Base-by-base conservation (phyloP, 2,797 vertebrate species). In the Alca torda region DNA sequence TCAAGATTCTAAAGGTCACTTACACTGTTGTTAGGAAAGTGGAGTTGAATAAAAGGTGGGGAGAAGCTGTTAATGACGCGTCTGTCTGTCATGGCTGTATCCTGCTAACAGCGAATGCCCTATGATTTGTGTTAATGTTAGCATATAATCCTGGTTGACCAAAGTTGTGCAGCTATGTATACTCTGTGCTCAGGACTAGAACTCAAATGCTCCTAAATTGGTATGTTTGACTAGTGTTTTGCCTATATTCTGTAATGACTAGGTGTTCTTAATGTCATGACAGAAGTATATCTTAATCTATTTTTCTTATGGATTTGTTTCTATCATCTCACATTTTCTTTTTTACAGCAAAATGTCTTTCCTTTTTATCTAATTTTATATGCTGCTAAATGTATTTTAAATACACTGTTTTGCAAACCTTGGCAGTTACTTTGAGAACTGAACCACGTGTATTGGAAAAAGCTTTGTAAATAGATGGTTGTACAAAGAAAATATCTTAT, bases 381-480 rank as follows among this genome's bases (percentile, higher is more conserved):
- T 98, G 98, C 98, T 98, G 98, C 98, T 98, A 98, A 97, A 96
- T 97, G 96, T 97, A 96, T 98, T 98, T 98, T 98, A 97, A 97
- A 98, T 97, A 98, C 74, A 96, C 87, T 94, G 95, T 98, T 97
- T 95, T 96, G 96, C 94, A 95, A 93, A 97, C 95, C 86, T 98
- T 96, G 94, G 96, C 92, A 95, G 97, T 97, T 98, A 94, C 90
- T 93, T 94, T 91, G 91, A 96, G 93, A 97, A 97, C 90, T 95
- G 77, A 97, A 97, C 95, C 91, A 96, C 91, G 28, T 97, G 96
- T 93, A 82, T 67, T 97, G 98, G 97, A 96, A 96, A 97, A 97
- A 95, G 96, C 91, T 96, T 51, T 98, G 98, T 98, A 98, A 97
- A 98, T 98, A 98, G 87, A 93, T 97, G 96, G 97, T 93, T 98